phyloP scores from a whole-genome alignment of 2,888 invertebrate genomes.

The Ormyrus nitidulus region DNA sequence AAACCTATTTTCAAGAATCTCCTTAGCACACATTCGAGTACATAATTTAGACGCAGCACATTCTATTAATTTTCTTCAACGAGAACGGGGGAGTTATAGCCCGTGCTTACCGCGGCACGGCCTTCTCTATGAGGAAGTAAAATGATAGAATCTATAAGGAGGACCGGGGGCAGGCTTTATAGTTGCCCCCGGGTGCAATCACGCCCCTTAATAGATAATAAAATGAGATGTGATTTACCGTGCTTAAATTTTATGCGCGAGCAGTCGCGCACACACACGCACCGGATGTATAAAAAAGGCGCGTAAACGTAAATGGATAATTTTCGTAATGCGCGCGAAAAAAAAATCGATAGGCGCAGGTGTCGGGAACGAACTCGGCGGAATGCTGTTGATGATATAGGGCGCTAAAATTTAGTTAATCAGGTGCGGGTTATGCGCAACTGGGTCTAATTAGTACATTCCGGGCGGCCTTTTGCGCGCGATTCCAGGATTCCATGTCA shows the following conservation, averaged over 20 bases:
- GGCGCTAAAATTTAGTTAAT: too few species aligned
- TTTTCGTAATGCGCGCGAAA: not conserved
- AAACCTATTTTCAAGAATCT: too few species aligned
- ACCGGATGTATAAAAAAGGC: not conserved
- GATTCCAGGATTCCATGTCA: too few species aligned
- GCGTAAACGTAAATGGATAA: conserved; percentile 1
- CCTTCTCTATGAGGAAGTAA: conserved; percentile 4
- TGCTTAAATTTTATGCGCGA: conserved; percentile 22
- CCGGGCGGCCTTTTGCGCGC: too few species aligned
- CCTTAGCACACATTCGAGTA: too few species aligned
- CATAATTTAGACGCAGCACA: conserved; percentile 4
- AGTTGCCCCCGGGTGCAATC: conserved; percentile 32
- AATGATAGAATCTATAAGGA: conserved; percentile 41
- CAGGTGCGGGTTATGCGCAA: too few species aligned
- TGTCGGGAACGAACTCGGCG: too few species aligned
- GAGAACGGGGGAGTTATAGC: not conserved
- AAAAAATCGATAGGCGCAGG: not conserved
- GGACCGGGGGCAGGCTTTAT: not conserved
- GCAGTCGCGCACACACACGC: too few species aligned
- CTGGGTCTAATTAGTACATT: too few species aligned
- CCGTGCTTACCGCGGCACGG: not conserved
- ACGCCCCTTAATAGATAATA: conserved; percentile 45
- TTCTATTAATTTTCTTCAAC: conserved; percentile 27
- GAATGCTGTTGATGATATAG: too few species aligned
- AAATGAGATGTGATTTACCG: conserved; percentile 37